These are phyloP conservation scores for Montipora foliosa DNA, from an alignment of 64 coral and sea anemone species.

Conservation along the genomic window DNA sequence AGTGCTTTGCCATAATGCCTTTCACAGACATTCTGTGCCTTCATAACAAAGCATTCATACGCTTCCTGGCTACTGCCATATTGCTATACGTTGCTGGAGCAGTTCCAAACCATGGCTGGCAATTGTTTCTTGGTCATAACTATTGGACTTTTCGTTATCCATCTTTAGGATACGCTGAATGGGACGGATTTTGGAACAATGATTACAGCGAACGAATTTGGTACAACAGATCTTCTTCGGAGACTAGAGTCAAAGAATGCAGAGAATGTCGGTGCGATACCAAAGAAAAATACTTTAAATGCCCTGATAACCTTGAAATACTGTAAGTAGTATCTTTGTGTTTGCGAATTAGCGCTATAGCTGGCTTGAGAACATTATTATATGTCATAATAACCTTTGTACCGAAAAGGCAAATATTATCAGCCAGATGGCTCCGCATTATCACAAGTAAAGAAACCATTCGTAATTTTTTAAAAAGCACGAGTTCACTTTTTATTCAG, in stretches of 20 bases:
- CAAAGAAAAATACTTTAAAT: conserved; percentile 24
- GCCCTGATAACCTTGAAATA: conserved; percentile 36
- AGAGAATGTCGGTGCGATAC: conserved; percentile 46
- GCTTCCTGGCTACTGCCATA: neutral
- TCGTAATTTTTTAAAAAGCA: too few relatives aligned
- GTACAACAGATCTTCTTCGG: conserved; percentile 60
- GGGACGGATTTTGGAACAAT: conserved; percentile 90
- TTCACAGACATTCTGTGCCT: too few relatives aligned
- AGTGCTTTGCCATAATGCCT: too few relatives aligned
- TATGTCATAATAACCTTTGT: neutral
- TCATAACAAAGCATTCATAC: neutral
- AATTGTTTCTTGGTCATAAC: conserved; percentile 54
- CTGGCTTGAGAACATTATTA: neutral
- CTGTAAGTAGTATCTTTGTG: conserved; percentile 63
- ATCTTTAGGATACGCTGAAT: conserved; percentile 54
- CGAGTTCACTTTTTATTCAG: too few relatives aligned
- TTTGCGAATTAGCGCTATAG: neutral
- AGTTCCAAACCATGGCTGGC: conserved; percentile 50
- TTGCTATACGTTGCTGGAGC: neutral
- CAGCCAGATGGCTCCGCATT: too few relatives aligned
- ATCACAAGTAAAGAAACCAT: too few relatives aligned
- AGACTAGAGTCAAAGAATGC: conserved; percentile 16
- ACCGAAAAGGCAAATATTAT: too few relatives aligned
- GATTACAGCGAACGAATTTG: conserved; percentile 18
- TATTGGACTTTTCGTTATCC: conserved; percentile 83